Base-by-base conservation (phyloP, 2,888 invertebrate species). In the Lasioglossum oenotherae region DNA sequence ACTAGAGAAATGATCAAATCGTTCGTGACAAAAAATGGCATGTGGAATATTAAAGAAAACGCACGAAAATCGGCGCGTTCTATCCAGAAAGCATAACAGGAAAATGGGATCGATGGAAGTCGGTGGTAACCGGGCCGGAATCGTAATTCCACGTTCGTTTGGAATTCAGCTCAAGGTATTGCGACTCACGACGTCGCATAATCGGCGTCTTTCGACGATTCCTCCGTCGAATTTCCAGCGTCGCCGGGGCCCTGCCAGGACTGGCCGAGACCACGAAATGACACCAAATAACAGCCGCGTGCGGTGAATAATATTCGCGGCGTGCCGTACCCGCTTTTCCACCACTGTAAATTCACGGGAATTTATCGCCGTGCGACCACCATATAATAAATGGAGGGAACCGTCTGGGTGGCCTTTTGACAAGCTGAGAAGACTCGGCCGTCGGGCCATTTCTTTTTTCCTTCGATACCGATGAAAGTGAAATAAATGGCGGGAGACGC, bases 201-300 rank as follows among this genome's bases (percentile, higher is more conserved):
- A 79, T 85, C 86, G 82, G 14, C 82, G 80, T 83, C 83, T 82
- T 85, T 81, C 77, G 80, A 77, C 85, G 80, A 85, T 81, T 88
- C 53, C 83, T 78, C n/a, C 41, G 74, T 82, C 79, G 81, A 88
- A 87, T 85, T 84, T 74, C 71, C 44, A 19, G 35, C 49, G 78
- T 2, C 67, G 31, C 57, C 67, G n/a, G 57, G 64, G 10, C 31
- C 27, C 72, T 16, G 57, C 41, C 67, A 57, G 80, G 82, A 79
- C 74, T 71, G 76, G 44, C 74, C 83, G 67, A 67, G 74, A 82
- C 81, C 78, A 73, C 81, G 84, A 79, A 88, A 82, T 86, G 87
- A 86, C 86, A 88, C 88, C 86, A 84, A 88, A 90, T 89, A 90
- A 90, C 89, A 86, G 88, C 85, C 75, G 84, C 90, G 89, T 90